Base-by-base conservation (phyloP, 2,113 vertebrate genomes). In the Corythaeola cristata region DNA sequence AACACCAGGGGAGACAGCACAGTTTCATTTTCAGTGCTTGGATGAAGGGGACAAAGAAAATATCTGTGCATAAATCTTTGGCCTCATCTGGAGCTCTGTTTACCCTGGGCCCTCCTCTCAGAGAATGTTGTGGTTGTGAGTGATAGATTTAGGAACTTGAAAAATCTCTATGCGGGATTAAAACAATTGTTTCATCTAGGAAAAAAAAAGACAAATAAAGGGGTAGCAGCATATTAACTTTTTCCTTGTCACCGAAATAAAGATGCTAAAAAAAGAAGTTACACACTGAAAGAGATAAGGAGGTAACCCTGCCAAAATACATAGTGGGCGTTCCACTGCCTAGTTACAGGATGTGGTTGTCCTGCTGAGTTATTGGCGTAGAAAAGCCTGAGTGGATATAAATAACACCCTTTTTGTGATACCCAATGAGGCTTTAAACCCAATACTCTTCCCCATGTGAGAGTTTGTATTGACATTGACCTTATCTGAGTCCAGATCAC, bases 281-380 rank as follows among this genome's bases (percentile, higher is more conserved):
- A 33, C 50, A 20, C 13, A 32, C 52, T 92, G 37, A 75, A 78
- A 77, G 37, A 95, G 93, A 85, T 93, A 96, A 91, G 77, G 77
- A 94, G 67, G 39, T 72, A 89, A 82, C 45, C 8, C 84, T 96
- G 77, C 77, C 94, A 96, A 93, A 87, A 45, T 28, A 94, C 77
- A 79, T 78, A 89, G 67, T 49, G 58, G 80, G 77, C 0, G 6
- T 94, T 84, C 39, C 49, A 44, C 86, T 82, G 74, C 33, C 80
- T 92, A 7, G 44, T 47, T 94, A 78, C 74, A 94, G 93, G 93
- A 96, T 94, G 89, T 95, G 89, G 84, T 84, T 96, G 80, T 92
- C 17, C 0, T 91, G 69, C 80, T 39, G 77, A 95, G 77, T 68
- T 85, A 67, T 2, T 96, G 74, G 81, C 78, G 58, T 8, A 73